Evolutionary conservation across 2,888 invertebrate species (phyloP), one percentile per base, ranked within the genome.

Genomic region (Scaptomyza tumidula): DNA sequence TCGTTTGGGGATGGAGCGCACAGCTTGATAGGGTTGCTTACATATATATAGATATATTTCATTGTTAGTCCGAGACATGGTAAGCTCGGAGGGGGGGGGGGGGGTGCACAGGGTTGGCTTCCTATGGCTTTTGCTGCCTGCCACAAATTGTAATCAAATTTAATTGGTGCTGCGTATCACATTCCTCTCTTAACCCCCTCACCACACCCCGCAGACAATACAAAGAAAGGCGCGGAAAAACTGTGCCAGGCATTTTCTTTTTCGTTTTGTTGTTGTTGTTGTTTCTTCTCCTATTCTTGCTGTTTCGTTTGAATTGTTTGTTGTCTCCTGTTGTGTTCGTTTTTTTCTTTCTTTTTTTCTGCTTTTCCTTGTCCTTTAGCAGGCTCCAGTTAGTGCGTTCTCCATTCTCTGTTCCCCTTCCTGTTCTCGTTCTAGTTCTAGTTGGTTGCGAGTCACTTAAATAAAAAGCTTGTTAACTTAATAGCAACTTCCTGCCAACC

Each of bases 401-500:
- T 14, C 27, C 41, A 1, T 39, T 10, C 27, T 37, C 48, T 29
- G 19, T 43, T 50, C 41, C 19, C 11, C 1, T 41, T 27, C 49
- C n/a, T n/a, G 0, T 41, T 16, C 37, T 37, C 5, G 16, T 16
- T 43, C 46, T 37, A 24, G 53, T 54, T 64, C 77, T 57, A 71
- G 49, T 56, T 61, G 65, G 62, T 29, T 73, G 75, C 48, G 66
- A 69, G 63, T 72, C 86, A 86, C 83, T 87, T 75, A 86, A 88
- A 76, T 76, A 74, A 84, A 86, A 86, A 80, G 84, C 85, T 86
- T 88, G 88, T 86, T 88, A 86, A 86, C 75, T 80, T 86, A 88
- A 86, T 86, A 88, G 86, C 37, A 76, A 75, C 77, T 69, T 71
- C 75, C 75, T 59, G 1, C 19, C 19, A 19, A 19, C 33, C n/a